These are phyloP conservation scores for Aphelinus atriplicis DNA, from an alignment of 1,140 invertebrate species.

Conservation along the genomic window DNA sequence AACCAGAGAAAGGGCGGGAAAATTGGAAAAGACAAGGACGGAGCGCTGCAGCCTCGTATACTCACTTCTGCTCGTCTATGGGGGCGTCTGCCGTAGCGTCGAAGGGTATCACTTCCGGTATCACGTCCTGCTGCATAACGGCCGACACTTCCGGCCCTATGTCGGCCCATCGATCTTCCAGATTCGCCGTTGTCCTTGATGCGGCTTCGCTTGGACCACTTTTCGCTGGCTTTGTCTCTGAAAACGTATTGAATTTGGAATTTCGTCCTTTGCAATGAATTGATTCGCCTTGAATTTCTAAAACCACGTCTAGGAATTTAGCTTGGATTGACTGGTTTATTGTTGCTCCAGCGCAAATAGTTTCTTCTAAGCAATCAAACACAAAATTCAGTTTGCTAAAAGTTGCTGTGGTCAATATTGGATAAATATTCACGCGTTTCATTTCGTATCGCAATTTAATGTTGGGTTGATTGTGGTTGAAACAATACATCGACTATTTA, in stretches of 20 bases:
- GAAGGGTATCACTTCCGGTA: conserved; percentile 80
- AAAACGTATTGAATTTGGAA: background rate
- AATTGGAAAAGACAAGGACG: conserved; percentile 23
- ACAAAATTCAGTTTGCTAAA: no score
- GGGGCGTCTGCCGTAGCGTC: conserved; percentile 84
- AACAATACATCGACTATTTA: no score
- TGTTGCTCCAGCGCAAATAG: no score
- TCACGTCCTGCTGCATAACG: conserved; percentile 70
- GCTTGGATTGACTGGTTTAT: no score
- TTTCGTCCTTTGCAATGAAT: no score
- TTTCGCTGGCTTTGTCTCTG: conserved; percentile 17
- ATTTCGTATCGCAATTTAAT: no score
- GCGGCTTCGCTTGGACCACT: background rate
- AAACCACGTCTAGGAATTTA: no score
- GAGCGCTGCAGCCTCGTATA: conserved; percentile 19
- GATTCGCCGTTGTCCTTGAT: conserved; percentile 28
- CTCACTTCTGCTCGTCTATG: conserved; percentile 90
- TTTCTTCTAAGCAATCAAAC: no score
- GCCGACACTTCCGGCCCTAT: conserved; percentile 75
- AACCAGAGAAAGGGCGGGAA: background rate
- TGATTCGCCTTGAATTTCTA: no score
- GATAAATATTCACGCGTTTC: no score
- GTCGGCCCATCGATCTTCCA: conserved; percentile 79
- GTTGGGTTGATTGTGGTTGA: no score
- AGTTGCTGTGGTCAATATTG: no score